Conservation (phyloP, 2,888 invertebrate genomes). For the Troilus luridus region DNA sequence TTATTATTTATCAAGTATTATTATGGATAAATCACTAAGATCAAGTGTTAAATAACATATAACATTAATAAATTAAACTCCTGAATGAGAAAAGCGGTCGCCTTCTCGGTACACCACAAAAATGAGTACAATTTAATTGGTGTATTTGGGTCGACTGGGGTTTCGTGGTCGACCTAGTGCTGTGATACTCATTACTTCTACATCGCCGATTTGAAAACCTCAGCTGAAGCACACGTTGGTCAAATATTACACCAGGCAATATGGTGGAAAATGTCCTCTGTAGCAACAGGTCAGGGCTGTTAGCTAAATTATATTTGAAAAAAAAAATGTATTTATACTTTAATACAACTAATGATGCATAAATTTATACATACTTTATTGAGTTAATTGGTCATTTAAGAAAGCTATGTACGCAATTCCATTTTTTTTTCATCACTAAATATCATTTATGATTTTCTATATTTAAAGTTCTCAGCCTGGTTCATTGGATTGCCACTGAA, state of each 20-base stretch:
- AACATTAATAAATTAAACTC: not conserved
- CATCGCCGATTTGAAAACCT: constrained; percentile 31
- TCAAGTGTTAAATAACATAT: not conserved
- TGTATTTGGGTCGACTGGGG: constrained; percentile 4
- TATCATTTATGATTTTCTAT: too few species aligned
- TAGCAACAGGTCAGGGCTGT: not conserved
- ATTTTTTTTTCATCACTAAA: too few species aligned
- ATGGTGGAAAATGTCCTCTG: not conserved
- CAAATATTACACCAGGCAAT: not conserved
- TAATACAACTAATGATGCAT: not conserved
- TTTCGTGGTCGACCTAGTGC: not conserved
- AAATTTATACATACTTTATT: too few species aligned
- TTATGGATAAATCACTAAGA: too few species aligned
- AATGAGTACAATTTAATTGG: constrained; percentile 38
- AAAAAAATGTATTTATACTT: not conserved
- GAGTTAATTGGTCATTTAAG: too few species aligned
- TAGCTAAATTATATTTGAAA: not conserved
- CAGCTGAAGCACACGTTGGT: not conserved
- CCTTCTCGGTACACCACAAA: not conserved
- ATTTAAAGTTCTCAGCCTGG: too few species aligned
- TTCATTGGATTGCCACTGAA: too few species aligned
- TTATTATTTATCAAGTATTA: too few species aligned
- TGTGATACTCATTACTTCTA: constrained; percentile 14
- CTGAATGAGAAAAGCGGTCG: not conserved
- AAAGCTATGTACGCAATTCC: too few species aligned